phyloP scores from a whole-genome alignment of 2,797 vertebrate species.

The Gymnopithys bicolor region DNA sequence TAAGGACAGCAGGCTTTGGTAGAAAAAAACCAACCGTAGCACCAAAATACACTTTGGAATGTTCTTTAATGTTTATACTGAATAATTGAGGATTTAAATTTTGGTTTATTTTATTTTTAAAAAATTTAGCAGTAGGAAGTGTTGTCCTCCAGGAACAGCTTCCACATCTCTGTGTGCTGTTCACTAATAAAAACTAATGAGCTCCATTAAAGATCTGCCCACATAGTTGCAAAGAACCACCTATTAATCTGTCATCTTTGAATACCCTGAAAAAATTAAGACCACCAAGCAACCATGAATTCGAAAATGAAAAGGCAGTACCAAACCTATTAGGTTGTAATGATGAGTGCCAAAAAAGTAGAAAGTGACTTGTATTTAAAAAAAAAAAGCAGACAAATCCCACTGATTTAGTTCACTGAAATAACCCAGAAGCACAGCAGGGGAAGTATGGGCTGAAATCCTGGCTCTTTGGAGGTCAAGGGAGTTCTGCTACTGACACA shows the following conservation, averaged over 20 bases:
- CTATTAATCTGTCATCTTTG: constrained; percentile 65
- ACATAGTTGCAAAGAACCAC: constrained; percentile 60
- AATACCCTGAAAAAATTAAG: constrained; percentile 53
- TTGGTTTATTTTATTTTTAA: not conserved
- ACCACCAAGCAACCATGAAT: constrained; percentile 34
- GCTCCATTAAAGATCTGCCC: constrained; percentile 66
- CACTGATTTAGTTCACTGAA: not conserved
- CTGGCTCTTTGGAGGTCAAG: not conserved
- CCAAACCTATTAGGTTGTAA: not conserved
- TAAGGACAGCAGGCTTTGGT: constrained; percentile 47
- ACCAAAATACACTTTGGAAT: constrained; percentile 8
- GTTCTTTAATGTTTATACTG: constrained; percentile 60
- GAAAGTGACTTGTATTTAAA: not conserved
- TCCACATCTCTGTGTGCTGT: constrained; percentile 4
- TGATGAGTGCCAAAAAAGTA: constrained; percentile 6
- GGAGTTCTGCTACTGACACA: not conserved
- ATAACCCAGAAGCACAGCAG: not conserved
- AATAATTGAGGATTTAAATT: not conserved
- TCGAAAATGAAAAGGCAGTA: constrained; percentile 37
- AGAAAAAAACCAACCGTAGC: not conserved
- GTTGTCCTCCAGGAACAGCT: constrained; percentile 45
- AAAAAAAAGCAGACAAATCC: not conserved
- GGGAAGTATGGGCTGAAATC: not conserved
- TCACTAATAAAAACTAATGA: constrained; percentile 74
- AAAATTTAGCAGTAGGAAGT: not conserved